A percentile compares a stretch with the other conserved stretches of the same genome.
Evolutionary conservation across 2,888 invertebrate species (phyloP).

Genomic region (Eristalinus sepulchralis): DNA sequence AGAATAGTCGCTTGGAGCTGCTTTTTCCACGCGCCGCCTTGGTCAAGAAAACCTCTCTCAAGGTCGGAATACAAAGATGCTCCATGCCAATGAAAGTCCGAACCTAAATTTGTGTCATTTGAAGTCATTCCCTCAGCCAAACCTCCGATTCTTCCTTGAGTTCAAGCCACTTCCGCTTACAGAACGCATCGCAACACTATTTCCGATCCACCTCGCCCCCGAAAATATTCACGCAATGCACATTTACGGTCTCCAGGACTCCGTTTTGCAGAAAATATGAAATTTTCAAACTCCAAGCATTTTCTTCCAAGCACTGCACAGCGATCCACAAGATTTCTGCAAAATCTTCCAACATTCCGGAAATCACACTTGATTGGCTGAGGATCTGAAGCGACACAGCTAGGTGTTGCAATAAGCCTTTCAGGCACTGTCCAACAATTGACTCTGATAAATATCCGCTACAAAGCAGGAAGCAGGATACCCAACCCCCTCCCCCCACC

Average conservation of each 20-base stretch:
- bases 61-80: too few species aligned
- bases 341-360: neutral
- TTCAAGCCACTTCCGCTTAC: too few species aligned
- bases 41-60: too few species aligned
- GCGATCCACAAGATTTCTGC: neutral
- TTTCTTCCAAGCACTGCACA: neutral
- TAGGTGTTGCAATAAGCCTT: neutral
- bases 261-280: neutral
- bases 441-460: neutral
- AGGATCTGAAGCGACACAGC: neutral
- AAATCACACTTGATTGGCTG: neutral
- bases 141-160: too few species aligned
- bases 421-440: neutral
- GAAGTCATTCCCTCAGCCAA: too few species aligned
- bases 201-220: too few species aligned
- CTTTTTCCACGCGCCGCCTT: too few species aligned
- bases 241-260: neutral
- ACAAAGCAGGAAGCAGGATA: neutral
- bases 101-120: too few species aligned
- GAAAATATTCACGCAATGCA: too few species aligned
- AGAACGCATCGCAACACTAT: too few species aligned
- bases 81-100: too few species aligned
- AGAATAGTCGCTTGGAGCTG: too few species aligned
- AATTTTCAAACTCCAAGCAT: neutral
- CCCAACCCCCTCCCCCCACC: neutral